Percentiles rank a stretch among this genome's conserved stretches.
Conservation (phyloP, 2,888 invertebrate species). For the Luperina nickerlii region DNA sequence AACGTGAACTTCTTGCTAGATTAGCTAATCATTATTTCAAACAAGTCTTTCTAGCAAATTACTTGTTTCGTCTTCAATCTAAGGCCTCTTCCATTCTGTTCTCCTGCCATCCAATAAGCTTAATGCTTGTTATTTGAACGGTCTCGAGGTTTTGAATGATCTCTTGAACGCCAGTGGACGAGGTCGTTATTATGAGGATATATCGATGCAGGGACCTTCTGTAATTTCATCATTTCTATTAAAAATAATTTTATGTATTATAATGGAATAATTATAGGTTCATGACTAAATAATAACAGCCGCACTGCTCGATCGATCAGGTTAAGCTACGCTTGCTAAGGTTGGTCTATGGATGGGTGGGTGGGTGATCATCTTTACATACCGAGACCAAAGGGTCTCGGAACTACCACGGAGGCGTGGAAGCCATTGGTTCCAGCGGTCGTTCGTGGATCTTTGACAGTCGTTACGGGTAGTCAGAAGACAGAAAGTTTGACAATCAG, state of each 20-base stretch:
- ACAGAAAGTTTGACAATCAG: too few relatives aligned
- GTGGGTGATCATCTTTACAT: too few relatives aligned
- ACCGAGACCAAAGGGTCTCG: too few relatives aligned
- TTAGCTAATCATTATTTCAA: background rate
- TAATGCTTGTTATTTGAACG: constrained; percentile 42
- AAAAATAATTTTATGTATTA: background rate
- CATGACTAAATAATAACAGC: too few relatives aligned
- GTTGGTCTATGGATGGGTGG: too few relatives aligned
- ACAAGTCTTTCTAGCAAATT: background rate
- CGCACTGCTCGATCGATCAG: too few relatives aligned
- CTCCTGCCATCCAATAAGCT: constrained; percentile 30
- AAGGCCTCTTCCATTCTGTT: constrained; percentile 2
- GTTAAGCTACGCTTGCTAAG: too few relatives aligned
- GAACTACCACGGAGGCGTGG: too few relatives aligned
- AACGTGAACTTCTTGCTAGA: too few relatives aligned
- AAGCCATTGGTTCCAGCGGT: too few relatives aligned
- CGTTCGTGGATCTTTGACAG: too few relatives aligned
- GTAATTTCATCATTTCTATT: background rate
- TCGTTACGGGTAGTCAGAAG: too few relatives aligned
- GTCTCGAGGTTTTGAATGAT: constrained; percentile 25
- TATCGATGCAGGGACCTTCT: background rate
- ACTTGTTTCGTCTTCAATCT: constrained; percentile 10
- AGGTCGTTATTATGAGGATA: constrained; percentile 16
- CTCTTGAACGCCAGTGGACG: constrained; percentile 28
- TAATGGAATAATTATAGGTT: background rate